These are phyloP conservation scores for Callimorpha dominula DNA, from an alignment of 2,888 invertebrate genomes.

Conservation along the genomic window DNA sequence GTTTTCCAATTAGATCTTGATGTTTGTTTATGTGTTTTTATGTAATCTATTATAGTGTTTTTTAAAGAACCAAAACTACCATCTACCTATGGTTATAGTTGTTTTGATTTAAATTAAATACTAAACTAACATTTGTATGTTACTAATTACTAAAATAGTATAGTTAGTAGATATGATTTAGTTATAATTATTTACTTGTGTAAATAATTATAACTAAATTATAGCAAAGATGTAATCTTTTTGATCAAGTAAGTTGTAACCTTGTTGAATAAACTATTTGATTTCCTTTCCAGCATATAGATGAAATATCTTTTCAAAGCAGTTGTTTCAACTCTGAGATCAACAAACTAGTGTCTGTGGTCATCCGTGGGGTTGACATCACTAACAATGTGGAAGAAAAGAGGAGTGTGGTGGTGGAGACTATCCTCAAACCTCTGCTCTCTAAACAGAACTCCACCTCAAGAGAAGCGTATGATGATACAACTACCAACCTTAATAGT, in stretches of 20 bases:
- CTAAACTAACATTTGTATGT: too few relatives aligned
- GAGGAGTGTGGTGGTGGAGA: constrained; percentile 77
- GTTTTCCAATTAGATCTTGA: neutral
- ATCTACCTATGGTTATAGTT: too few relatives aligned
- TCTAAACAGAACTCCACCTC: constrained; percentile 79
- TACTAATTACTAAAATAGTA: too few relatives aligned
- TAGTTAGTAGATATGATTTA: too few relatives aligned
- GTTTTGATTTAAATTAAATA: too few relatives aligned
- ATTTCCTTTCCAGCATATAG: constrained; percentile 89
- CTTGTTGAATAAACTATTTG: neutral
- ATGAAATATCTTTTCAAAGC: constrained; percentile 94
- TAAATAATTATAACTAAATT: too few relatives aligned
- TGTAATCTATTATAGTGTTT: neutral
- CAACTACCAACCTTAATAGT: constrained; percentile 43
- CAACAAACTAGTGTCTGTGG: constrained; percentile 93
- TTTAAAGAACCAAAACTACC: neutral
- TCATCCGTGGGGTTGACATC: constrained; percentile 93
- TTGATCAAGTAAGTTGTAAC: neutral
- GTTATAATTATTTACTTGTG: too few relatives aligned
- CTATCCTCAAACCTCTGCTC: constrained; percentile 80
- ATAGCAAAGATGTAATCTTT: neutral
- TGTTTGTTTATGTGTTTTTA: neutral
- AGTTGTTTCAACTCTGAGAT: constrained; percentile 96
- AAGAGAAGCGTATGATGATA: constrained; percentile 51
- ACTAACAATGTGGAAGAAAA: constrained; percentile 90